Evolutionary conservation across 2,888 invertebrate species (phyloP).

Genomic region (Latrodectus hesperus): DNA sequence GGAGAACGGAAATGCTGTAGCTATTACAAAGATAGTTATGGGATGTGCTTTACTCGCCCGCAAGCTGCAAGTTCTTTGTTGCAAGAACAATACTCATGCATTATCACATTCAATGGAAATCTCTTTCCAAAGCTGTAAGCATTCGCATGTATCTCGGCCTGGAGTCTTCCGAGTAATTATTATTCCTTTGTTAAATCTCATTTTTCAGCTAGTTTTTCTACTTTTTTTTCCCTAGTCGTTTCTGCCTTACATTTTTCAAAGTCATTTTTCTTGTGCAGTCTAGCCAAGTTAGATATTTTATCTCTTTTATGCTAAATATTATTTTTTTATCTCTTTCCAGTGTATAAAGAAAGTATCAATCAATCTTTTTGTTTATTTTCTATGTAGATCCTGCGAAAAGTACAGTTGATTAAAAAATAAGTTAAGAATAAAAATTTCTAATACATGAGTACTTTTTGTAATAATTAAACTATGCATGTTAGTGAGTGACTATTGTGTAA

Average conservation of each 20-base stretch:
- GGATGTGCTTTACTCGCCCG: constrained; percentile 19
- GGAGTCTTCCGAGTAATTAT: constrained; percentile 37
- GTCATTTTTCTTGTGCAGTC: constrained; percentile 13
- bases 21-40: constrained; percentile 49
- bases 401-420: too few relatives aligned
- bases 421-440: too few relatives aligned
- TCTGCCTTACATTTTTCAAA: constrained; percentile 16
- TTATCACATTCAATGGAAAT: constrained; percentile 46
- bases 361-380: too few relatives aligned
- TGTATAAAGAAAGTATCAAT: too few relatives aligned
- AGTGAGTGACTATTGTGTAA: too few relatives aligned
- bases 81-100: constrained; percentile 55
- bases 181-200: constrained; percentile 51
- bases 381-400: too few relatives aligned
- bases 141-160: constrained; percentile 20
- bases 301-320: constrained; percentile 2
- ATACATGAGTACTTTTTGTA: too few relatives aligned
- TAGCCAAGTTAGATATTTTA: constrained; percentile 16
- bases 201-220: constrained; percentile 28
- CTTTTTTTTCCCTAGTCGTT: constrained; percentile 7
- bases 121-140: constrained; percentile 29
- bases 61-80: constrained; percentile 56
- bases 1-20: constrained; percentile 50
- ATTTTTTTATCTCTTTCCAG: background rate
- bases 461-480: too few relatives aligned